These are phyloP conservation scores for Brachyptera risi DNA, from an alignment of 2,888 invertebrate genomes.

Conservation along the genomic window DNA sequence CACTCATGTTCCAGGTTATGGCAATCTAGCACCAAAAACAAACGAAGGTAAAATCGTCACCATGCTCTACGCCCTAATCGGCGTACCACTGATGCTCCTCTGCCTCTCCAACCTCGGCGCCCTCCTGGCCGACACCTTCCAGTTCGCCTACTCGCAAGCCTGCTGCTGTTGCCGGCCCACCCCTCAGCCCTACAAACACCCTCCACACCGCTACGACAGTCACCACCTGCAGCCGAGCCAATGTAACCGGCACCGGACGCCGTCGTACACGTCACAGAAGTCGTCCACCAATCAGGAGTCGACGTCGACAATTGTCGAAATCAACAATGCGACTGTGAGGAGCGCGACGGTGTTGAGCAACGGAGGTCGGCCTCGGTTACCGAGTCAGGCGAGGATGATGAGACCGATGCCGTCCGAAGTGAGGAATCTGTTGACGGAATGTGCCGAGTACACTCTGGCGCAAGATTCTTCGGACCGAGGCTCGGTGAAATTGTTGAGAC, in stretches of 20 bases:
- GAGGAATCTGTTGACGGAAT: slow-evolving; percentile 39
- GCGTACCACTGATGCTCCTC: slow-evolving; percentile 81
- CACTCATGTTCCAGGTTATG: slow-evolving; percentile 84
- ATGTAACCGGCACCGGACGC: slow-evolving; percentile 21
- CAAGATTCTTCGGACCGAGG: slow-evolving; percentile 34
- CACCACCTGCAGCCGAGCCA: slow-evolving; percentile 29
- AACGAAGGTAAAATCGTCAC: slow-evolving; percentile 78
- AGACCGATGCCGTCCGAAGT: slow-evolving; percentile 36
- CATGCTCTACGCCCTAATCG: slow-evolving; percentile 81
- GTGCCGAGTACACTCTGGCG: slow-evolving; percentile 41
- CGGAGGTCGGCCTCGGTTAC: slow-evolving; percentile 43
- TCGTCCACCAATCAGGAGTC: slow-evolving; percentile 3
- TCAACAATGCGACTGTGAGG: slow-evolving; percentile 35
- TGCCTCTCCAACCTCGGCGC: slow-evolving; percentile 82
- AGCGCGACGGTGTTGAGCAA: slow-evolving; percentile 49
- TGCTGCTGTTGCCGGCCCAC: slow-evolving; percentile 38
- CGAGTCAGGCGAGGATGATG: slow-evolving; percentile 18
- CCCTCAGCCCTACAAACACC: slow-evolving; percentile 10
- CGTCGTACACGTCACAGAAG: slow-evolving; percentile 17
- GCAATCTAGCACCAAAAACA: slow-evolving; percentile 79
- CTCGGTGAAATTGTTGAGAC: slow-evolving; percentile 29
- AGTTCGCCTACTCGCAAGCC: slow-evolving; percentile 58
- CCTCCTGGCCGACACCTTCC: slow-evolving; percentile 71
- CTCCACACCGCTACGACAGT: slow-evolving; percentile 48
- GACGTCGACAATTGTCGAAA: slow-evolving; percentile 14